phyloP scores from a whole-genome alignment of 2,797 vertebrate species.

The Rousettus madagascariensis region DNA sequence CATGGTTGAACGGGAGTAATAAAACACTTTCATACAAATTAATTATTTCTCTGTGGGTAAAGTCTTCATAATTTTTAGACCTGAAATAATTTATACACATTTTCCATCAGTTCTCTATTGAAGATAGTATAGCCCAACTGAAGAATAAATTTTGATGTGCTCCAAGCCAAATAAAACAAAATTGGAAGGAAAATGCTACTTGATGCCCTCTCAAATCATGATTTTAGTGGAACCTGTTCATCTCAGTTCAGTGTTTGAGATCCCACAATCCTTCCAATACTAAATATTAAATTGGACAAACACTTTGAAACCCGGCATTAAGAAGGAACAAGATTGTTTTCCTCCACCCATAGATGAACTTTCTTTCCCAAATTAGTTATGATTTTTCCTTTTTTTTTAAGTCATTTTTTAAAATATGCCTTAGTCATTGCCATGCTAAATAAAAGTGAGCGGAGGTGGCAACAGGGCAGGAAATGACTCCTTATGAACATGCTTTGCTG shows the following conservation, averaged over 20 bases:
- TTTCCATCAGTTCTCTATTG: neutral
- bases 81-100: neutral
- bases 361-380: neutral
- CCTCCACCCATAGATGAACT: neutral
- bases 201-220: neutral
- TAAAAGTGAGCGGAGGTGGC: neutral
- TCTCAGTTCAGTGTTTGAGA: neutral
- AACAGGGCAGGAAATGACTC: neutral
- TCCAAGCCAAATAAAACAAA: neutral
- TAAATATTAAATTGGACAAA: neutral
- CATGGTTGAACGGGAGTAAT: neutral
- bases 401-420: neutral
- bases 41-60: neutral
- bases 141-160: neutral
- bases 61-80: neutral
- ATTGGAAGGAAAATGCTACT: neutral
- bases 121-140: neutral
- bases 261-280: neutral
- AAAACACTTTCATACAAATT: conserved; percentile 24
- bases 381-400: neutral
- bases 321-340: neutral
- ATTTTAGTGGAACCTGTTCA: neutral
- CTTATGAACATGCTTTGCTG: neutral
- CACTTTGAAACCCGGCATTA: neutral
- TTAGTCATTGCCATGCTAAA: neutral